Evolutionary conservation across 1,140 invertebrate genomes (phyloP).

Genomic region (Trigoniulus corallinus): DNA sequence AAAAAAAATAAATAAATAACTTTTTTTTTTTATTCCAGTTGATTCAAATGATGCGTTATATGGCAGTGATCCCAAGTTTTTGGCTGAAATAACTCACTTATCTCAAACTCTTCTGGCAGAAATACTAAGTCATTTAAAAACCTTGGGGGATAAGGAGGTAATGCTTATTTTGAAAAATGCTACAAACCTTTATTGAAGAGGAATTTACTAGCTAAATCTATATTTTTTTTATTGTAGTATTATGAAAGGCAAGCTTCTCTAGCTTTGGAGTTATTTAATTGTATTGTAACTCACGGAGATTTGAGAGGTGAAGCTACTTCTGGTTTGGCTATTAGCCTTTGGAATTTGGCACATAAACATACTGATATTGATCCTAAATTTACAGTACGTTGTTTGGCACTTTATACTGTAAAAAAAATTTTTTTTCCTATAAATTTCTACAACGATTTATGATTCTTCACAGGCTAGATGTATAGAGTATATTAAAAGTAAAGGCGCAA

Average conservation of each 20-base stretch:
- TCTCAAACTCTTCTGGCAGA: conserved; percentile 57
- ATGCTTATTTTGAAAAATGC: too few relatives aligned
- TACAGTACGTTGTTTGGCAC: conserved; percentile 23
- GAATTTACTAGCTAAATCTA: conserved; percentile 1
- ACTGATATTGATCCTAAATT: conserved; percentile 32
- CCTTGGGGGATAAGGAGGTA: conserved; percentile 24
- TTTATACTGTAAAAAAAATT: too few relatives aligned
- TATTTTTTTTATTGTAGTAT: conserved; percentile 5
- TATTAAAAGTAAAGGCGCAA: too few relatives aligned
- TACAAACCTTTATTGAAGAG: background rate
- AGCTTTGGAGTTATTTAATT: conserved; percentile 54
- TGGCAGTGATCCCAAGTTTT: conserved; percentile 69
- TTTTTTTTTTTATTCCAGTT: conserved; percentile 37
- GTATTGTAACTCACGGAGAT: conserved; percentile 50
- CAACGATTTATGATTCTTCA: too few relatives aligned
- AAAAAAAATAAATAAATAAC: conserved; percentile 30
- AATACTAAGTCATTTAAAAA: conserved; percentile 48
- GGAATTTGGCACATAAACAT: conserved; percentile 52
- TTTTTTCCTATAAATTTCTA: too few relatives aligned
- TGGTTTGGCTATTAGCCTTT: conserved; percentile 53
- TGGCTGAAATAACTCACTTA: conserved; percentile 60
- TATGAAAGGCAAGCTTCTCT: too few relatives aligned
- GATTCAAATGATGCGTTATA: conserved; percentile 89
- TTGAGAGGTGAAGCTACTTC: conserved; percentile 37
- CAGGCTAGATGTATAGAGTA: too few relatives aligned